phyloP scores from a whole-genome alignment of 2,888 invertebrate species.

The Eupelmus urozonus region DNA sequence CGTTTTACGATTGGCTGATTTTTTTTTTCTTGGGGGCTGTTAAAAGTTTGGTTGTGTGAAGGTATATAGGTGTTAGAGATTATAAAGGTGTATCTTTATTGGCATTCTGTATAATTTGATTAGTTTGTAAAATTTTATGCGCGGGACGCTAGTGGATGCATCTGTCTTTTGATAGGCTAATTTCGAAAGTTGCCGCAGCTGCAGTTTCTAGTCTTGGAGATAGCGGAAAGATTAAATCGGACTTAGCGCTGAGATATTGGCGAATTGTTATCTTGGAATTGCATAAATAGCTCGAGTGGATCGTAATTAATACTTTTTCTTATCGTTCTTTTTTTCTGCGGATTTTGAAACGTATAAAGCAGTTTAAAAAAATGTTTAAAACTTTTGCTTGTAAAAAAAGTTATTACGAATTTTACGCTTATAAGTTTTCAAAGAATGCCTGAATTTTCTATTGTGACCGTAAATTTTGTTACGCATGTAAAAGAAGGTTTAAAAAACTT shows the following conservation, averaged over 20 bases:
- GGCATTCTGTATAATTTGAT: conserved; percentile 25
- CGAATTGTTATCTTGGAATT: neutral
- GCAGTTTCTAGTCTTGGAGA: neutral
- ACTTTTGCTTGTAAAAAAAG: neutral
- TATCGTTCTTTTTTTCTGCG: too few species aligned
- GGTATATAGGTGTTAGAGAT: too few species aligned
- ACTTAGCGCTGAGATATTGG: too few species aligned
- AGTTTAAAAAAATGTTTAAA: neutral
- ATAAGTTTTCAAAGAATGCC: too few species aligned
- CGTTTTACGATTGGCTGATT: too few species aligned
- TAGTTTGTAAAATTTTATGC: conserved; percentile 29
- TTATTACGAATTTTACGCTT: too few species aligned
- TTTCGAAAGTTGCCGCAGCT: neutral
- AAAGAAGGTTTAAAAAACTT: neutral
- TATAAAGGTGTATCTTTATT: too few species aligned
- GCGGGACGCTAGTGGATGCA: too few species aligned
- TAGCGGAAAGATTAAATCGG: neutral
- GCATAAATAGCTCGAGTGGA: too few species aligned
- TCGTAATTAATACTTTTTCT: too few species aligned
- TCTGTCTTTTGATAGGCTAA: neutral
- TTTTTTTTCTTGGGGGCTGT: too few species aligned
- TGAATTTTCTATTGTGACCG: neutral
- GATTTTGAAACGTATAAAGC: neutral
- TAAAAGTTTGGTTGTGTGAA: too few species aligned
- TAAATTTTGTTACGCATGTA: neutral